These are phyloP conservation scores for Sebastolobus alascanus DNA, from an alignment of 2,797 vertebrate species.

Conservation along the genomic window DNA sequence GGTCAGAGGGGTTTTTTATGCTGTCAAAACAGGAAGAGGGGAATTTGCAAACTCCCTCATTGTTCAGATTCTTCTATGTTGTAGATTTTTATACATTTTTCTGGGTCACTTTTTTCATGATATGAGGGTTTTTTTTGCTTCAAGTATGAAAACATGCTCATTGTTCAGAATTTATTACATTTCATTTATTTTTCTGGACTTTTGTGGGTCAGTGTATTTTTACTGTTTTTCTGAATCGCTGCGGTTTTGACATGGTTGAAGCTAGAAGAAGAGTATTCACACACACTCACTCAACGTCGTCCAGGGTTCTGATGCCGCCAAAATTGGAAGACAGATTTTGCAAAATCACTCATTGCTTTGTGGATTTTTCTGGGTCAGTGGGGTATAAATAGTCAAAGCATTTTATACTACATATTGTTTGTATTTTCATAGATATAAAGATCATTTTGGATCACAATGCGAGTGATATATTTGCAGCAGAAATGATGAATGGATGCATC, in stretches of 20 bases:
- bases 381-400: not conserved
- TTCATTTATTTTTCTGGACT: conserved; percentile 9
- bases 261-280: not conserved
- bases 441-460: conserved; percentile 24
- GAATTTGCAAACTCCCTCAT: conserved; percentile 55
- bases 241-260: not conserved
- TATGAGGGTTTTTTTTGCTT: not conserved
- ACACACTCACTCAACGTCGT: not conserved
- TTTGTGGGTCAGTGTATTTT: not conserved
- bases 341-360: not conserved
- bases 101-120: not conserved
- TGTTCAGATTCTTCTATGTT: conserved; percentile 33
- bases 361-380: not conserved
- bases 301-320: too few species aligned
- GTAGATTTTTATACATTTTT: conserved; percentile 13
- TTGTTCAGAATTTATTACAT: not conserved
- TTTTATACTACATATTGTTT: not conserved
- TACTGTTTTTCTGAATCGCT: not conserved
- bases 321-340: not conserved
- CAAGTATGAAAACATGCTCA: not conserved
- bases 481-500: conserved; percentile 61
- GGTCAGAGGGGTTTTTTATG: conserved; percentile 64
- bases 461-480: conserved; percentile 18
- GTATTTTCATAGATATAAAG: not conserved
- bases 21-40: conserved; percentile 72